Percentiles rank a stretch among this genome's conserved stretches.
Evolutionary conservation across 2,113 vertebrate genomes (phyloP).

Genomic region (Chitala chitala): DNA sequence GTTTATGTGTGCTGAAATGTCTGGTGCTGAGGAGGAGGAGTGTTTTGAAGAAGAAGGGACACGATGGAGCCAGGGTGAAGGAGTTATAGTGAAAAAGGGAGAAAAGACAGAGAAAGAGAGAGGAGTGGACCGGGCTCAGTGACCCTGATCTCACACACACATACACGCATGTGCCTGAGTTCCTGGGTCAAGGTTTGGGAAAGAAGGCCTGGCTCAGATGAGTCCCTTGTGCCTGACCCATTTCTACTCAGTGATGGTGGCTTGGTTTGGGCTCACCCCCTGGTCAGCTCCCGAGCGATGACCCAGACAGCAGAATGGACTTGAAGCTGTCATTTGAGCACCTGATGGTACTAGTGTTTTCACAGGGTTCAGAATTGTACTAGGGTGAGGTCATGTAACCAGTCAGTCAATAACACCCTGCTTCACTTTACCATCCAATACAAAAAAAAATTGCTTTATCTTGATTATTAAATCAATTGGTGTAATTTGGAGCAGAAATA

Average conservation of each 20-base stretch:
- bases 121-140: neutral
- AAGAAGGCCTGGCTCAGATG: too few species aligned
- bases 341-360: too few species aligned
- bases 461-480: neutral
- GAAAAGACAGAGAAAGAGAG: neutral
- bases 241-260: too few species aligned
- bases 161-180: neutral
- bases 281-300: too few species aligned
- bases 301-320: too few species aligned
- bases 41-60: neutral
- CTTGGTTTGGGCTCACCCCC: too few species aligned
- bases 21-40: neutral
- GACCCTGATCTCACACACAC: neutral
- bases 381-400: neutral
- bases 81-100: neutral
- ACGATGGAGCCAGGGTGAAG: neutral
- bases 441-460: too few species aligned
- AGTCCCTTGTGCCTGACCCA: too few species aligned
- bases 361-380: neutral
- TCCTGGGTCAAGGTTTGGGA: too few species aligned
- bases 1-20: neutral
- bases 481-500: neutral
- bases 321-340: too few species aligned
- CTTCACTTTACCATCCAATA: neutral
- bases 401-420: neutral